Conservation (phyloP, 2,113 vertebrate genomes). For the Lophura nycthemera region DNA sequence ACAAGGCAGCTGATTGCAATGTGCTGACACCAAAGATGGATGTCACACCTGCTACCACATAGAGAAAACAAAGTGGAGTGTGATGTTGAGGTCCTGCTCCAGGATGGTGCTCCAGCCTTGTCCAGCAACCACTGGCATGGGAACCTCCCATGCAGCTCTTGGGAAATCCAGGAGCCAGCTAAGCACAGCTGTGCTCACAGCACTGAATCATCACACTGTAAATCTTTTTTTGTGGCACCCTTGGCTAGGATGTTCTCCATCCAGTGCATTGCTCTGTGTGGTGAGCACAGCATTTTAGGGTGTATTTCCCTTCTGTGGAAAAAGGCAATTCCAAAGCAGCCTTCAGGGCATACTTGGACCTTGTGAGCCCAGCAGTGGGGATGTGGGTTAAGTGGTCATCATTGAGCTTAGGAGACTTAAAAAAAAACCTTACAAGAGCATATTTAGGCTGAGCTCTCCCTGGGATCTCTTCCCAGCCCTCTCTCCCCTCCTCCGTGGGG, state of each 20-base stretch:
- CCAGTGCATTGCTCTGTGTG: not conserved
- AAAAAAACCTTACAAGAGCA: not conserved
- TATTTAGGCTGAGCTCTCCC: not conserved
- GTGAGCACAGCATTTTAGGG: not conserved
- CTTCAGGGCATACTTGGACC: fast-evolving
- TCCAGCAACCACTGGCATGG: not conserved
- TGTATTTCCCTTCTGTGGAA: not conserved
- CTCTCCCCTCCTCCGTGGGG: fast-evolving
- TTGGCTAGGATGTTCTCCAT: not conserved
- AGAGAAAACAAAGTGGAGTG: not conserved
- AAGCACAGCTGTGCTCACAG: not conserved
- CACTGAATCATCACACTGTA: not conserved
- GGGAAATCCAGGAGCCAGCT: not conserved
- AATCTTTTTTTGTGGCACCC: not conserved
- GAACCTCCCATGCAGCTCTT: not conserved
- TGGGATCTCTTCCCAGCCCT: not conserved
- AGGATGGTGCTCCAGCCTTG: not conserved
- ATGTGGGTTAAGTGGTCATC: not conserved
- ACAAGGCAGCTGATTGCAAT: not conserved
- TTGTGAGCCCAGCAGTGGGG: fast-evolving
- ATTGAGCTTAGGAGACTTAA: not conserved
- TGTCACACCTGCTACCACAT: not conserved
- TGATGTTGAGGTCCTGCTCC: not conserved
- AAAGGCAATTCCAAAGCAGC: not conserved
- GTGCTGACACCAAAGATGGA: not conserved